Percentiles rank a stretch among this genome's conserved stretches.
phyloP scores from a whole-genome alignment of 1,140 invertebrate species.

The Drosophila gunungcola region DNA sequence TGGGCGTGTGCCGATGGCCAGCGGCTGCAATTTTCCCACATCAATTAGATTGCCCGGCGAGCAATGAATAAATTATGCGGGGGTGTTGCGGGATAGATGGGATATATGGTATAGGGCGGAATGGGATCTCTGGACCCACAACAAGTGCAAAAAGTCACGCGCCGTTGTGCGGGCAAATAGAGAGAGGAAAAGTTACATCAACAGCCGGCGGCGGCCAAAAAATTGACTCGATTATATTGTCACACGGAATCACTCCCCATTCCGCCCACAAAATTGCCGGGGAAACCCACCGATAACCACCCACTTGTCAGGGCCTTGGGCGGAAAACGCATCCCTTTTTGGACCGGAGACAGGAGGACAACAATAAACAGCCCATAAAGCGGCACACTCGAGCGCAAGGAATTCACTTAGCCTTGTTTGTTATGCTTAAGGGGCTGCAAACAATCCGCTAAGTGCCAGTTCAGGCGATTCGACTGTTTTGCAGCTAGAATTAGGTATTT shows the following conservation, averaged over 20 bases:
- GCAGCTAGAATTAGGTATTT: background rate
- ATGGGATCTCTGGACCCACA: constrained; percentile 36
- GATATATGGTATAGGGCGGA: background rate
- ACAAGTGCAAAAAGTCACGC: constrained; percentile 84
- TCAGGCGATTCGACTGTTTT: background rate
- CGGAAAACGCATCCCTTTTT: constrained; percentile 31
- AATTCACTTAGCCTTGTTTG: constrained; percentile 84
- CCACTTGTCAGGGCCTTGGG: constrained; percentile 1
- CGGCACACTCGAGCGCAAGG: constrained; percentile 79
- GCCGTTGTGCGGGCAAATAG: constrained; percentile 34
- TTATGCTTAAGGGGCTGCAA: constrained; percentile 84
- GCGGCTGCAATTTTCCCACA: constrained; percentile 78
- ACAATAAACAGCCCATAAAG: constrained; percentile 82
- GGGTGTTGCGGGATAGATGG: background rate
- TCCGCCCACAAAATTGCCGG: background rate
- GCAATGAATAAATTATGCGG: constrained; percentile 83
- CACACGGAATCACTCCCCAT: constrained; percentile 34
- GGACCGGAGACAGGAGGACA: constrained; percentile 50
- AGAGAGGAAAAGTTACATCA: constrained; percentile 74
- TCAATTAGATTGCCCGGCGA: constrained; percentile 74
- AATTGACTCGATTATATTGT: constrained; percentile 84
- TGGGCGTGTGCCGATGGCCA: constrained; percentile 49
- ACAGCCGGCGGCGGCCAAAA: constrained; percentile 68
- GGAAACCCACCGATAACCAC: constrained; percentile 4
- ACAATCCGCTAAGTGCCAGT: constrained; percentile 79